phyloP scores from a whole-genome alignment of 2,888 invertebrate species.

The Troides aeacus region DNA sequence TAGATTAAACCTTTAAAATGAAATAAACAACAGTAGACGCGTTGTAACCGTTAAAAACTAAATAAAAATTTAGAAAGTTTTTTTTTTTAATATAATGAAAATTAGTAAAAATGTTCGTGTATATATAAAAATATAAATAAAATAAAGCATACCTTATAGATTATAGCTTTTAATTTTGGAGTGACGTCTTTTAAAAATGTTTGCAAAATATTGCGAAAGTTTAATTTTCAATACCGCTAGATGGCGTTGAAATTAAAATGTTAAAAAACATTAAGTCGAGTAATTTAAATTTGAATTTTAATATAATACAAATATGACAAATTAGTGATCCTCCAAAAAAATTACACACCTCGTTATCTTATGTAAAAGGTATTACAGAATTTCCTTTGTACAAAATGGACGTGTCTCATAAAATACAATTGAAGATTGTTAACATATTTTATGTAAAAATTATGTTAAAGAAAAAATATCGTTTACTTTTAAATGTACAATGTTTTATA shows the following conservation, averaged over 20 bases:
- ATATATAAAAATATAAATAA: background rate
- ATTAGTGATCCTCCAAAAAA: background rate
- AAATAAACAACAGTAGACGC: background rate
- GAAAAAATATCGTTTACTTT: background rate
- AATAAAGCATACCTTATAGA: background rate
- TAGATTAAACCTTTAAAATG: background rate
- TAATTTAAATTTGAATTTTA: background rate
- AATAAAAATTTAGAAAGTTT: background rate
- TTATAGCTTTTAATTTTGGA: background rate
- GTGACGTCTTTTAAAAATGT: background rate
- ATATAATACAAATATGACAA: background rate
- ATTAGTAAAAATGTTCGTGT: too few species aligned
- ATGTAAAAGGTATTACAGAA: background rate
- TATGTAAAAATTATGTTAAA: background rate
- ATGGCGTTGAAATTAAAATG: background rate
- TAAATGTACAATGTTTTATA: background rate
- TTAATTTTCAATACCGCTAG: background rate
- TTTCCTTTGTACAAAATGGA: constrained; percentile 16
- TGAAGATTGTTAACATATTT: background rate
- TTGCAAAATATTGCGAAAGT: background rate
- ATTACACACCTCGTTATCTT: background rate
- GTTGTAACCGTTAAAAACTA: background rate
- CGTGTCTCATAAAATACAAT: constrained; percentile 7
- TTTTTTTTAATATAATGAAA: too few species aligned
- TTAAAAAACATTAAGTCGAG: background rate